Base-by-base conservation (phyloP, 1,140 invertebrate species). In the Physella acuta region DNA sequence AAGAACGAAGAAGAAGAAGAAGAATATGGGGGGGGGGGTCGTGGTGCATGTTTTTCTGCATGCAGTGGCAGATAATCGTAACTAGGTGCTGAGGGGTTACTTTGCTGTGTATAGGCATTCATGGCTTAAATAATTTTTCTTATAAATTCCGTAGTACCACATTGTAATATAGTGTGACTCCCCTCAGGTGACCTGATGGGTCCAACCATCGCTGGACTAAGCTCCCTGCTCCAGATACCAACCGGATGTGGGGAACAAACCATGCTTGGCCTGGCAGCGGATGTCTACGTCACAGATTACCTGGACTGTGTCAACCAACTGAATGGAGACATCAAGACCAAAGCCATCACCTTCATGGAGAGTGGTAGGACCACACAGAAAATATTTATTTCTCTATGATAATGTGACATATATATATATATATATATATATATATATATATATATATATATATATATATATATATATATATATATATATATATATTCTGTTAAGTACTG, bases 231-330 rank as follows among this genome's bases (percentile, higher is more conserved):
- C n/a, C 80, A 80, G 62, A 89, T 96, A 87, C 94, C 95, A 0
- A 92, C 90, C 63, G 94, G 94, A 3, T 97, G 94, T 85, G 94
- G 94, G 11, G 95, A 97, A 86, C 95, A 97, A 83, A 97, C 95
- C 73, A 94, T 97, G 91, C 85, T 95, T 0, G 92, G 93, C 73
- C 92, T 96, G 34, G 92, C 95, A 26, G 94, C 94, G 1, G 94
- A 95, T 82, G 91, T 97, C 74, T 91, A 95, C 51, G 89, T 94
- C 53, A 82, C 93, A 4, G 89, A 94, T 71, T 97, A 97, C 81
- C 84, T 94, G 8, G 89, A 87, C 20, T 84, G 87, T 0, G 88
- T 87, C 0, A 87, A 89, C 72, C 89, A 91, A 77, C 76, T 91
- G 26, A 89, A 88, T 0, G 86, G 86, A 72, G 87, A 85, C 1